These are phyloP conservation scores for Orthonevra nobilis DNA, from an alignment of 2,888 invertebrate species.

Conservation along the genomic window DNA sequence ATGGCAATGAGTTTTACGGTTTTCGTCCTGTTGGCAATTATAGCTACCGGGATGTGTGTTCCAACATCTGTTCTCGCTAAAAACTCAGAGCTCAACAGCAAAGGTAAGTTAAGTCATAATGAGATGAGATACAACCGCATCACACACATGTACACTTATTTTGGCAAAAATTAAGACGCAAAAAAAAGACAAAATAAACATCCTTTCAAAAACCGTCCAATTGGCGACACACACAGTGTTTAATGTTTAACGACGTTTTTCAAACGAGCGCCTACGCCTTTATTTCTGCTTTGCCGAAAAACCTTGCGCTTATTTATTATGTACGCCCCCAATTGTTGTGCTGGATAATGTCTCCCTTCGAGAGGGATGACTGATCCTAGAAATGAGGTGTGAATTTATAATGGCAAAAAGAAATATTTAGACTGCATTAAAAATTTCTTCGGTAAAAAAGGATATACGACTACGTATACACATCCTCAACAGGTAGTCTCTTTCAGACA, in stretches of 20 bases:
- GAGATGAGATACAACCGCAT: no score
- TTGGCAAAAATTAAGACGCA: background rate
- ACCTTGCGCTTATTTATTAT: background rate
- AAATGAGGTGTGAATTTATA: no score
- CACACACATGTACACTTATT: no score
- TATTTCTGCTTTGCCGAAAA: no score
- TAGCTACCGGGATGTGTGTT: constrained; percentile 76
- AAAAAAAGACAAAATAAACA: constrained; percentile 9
- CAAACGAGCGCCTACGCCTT: constrained; percentile 44
- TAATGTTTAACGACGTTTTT: constrained; percentile 1
- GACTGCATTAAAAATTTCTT: no score
- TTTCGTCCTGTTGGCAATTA: constrained; percentile 72
- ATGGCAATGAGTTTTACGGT: constrained; percentile 36
- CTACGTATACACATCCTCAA: no score
- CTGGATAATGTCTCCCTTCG: no score
- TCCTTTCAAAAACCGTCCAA: constrained; percentile 7
- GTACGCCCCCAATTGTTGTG: no score
- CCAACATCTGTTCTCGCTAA: constrained; percentile 79
- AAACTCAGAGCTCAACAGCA: constrained; percentile 76
- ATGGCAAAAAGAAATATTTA: no score
- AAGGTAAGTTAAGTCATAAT: constrained; percentile 67
- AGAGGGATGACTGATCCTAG: no score
- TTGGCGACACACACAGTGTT: no score
- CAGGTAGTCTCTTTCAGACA: constrained; percentile 37
- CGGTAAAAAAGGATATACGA: background rate